Evolutionary conservation across 2,113 vertebrate genomes (phyloP).

Genomic region (Tauraco erythrolophus): DNA sequence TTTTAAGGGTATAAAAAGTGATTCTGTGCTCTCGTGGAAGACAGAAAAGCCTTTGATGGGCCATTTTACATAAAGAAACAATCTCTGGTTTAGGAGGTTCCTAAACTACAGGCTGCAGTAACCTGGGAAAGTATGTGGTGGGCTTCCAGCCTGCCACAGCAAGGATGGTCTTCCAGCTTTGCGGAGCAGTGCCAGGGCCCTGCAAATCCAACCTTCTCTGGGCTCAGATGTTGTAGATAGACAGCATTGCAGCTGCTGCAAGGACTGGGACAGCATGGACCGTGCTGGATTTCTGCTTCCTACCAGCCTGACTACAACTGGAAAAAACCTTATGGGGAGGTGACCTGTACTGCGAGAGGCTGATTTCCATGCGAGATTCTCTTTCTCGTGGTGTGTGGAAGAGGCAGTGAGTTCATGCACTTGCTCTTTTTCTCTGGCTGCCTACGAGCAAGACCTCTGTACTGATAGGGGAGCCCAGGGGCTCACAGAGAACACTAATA

Average conservation of each 20-base stretch:
- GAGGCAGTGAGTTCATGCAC: not conserved
- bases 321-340: not conserved
- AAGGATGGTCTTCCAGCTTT: not conserved
- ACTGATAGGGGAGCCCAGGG: not conserved
- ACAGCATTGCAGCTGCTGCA: not conserved
- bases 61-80: not conserved
- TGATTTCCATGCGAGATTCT: not conserved
- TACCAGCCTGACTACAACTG: not conserved
- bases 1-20: rapidly evolving
- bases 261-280: not conserved
- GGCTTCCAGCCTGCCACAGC: not conserved
- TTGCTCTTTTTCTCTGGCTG: not conserved
- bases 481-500: not conserved
- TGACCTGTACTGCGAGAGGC: rapidly evolving
- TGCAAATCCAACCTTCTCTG: not conserved
- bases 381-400: rapidly evolving
- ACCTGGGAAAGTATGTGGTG: not conserved
- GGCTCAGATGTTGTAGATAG: not conserved
- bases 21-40: not conserved
- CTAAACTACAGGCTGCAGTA: not conserved
- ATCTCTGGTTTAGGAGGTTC: not conserved
- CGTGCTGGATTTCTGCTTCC: not conserved
- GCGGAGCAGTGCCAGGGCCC: not conserved
- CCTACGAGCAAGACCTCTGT: not conserved
- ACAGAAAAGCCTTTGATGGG: not conserved